Conservation (phyloP, 2,113 vertebrate species). For the Ictalurus furcatus region DNA sequence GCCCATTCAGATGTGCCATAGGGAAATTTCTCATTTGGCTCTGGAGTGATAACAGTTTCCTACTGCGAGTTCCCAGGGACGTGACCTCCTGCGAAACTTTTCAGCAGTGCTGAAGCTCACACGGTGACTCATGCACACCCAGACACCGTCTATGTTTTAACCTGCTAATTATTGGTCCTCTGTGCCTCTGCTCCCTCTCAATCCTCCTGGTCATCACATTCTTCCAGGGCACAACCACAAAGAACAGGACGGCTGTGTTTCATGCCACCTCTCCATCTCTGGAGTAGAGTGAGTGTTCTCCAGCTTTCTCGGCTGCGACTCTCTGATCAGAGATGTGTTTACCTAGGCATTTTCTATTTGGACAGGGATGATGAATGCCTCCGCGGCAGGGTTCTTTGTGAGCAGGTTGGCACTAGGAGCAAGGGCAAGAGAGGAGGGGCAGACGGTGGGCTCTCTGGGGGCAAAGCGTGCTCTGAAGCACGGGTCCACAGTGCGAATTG, state of each 20-base stretch:
- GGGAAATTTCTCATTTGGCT: conserved; percentile 65
- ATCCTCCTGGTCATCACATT: conserved; percentile 54
- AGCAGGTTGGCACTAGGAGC: conserved; percentile 53
- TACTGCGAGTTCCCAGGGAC: conserved; percentile 58
- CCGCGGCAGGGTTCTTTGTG: conserved; percentile 62
- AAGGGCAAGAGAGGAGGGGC: conserved; percentile 53
- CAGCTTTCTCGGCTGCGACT: conserved; percentile 62
- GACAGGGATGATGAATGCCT: conserved; percentile 70
- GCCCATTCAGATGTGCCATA: conserved; percentile 65
- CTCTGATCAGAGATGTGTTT: conserved; percentile 66
- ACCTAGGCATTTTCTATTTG: conserved; percentile 72
- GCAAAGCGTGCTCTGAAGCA: conserved; percentile 59
- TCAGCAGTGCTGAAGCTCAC: conserved; percentile 56
- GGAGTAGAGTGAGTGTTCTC: conserved; percentile 44
- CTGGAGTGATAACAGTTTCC: conserved; percentile 64
- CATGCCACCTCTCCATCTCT: conserved; percentile 44
- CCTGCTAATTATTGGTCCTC: conserved; percentile 52
- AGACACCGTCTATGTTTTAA: conserved; percentile 63
- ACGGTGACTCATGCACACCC: conserved; percentile 69
- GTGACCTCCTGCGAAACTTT: conserved; percentile 70
- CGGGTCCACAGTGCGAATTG: conserved; percentile 53
- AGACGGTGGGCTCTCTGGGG: conserved; percentile 57
- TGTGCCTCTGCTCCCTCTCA: conserved; percentile 46
- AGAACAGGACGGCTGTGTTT: conserved; percentile 21
- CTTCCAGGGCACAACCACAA: conserved; percentile 19